A percentile compares a stretch with the other conserved stretches of the same genome.
These are phyloP conservation scores for Acrobasis suavella DNA, from an alignment of 2,888 invertebrate species.

Conservation along the genomic window DNA sequence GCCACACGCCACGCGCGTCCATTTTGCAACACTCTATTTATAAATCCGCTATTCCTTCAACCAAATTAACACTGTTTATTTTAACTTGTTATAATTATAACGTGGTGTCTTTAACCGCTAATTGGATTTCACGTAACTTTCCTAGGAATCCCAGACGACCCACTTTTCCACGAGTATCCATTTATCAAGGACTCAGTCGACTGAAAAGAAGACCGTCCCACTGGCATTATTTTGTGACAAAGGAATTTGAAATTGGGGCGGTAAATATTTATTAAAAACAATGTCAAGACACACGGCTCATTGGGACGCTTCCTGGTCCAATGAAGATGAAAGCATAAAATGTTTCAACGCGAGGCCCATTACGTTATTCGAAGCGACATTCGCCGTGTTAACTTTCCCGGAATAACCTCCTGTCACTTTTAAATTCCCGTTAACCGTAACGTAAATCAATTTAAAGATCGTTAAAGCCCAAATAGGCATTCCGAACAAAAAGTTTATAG, in stretches of 20 bases:
- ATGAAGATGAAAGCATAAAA: slow-evolving; percentile 59
- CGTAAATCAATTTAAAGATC: slow-evolving; percentile 25
- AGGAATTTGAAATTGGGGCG: slow-evolving; percentile 50
- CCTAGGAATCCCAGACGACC: slow-evolving; percentile 28
- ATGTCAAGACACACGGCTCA: slow-evolving; percentile 42
- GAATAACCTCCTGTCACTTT: slow-evolving; percentile 36
- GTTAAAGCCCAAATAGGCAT: slow-evolving; percentile 25
- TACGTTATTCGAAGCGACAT: slow-evolving; percentile 42
- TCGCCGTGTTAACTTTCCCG: slow-evolving; percentile 37
- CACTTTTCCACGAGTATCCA: slow-evolving; percentile 33
- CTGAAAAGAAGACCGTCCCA: slow-evolving; percentile 41
- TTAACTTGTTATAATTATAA: slow-evolving; percentile 69
- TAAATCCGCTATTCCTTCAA: slow-evolving; percentile 63
- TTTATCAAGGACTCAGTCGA: slow-evolving; percentile 60
- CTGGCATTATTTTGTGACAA: slow-evolving; percentile 49
- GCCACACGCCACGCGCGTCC: slow-evolving; percentile 65
- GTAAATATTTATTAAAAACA: slow-evolving; percentile 36
- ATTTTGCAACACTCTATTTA: slow-evolving; percentile 76
- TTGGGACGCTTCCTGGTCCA: slow-evolving; percentile 58
- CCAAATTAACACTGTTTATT: slow-evolving; percentile 69
- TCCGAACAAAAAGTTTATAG: slow-evolving; percentile 32
- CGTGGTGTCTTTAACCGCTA: slow-evolving; percentile 76
- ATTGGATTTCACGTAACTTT: slow-evolving; percentile 59
- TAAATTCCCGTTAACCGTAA: slow-evolving; percentile 27
- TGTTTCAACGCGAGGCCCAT: slow-evolving; percentile 49